A percentile compares a stretch with the other conserved stretches of the same genome.
Evolutionary conservation across 1,140 invertebrate genomes (phyloP).

Genomic region (Gerris buenoi): DNA sequence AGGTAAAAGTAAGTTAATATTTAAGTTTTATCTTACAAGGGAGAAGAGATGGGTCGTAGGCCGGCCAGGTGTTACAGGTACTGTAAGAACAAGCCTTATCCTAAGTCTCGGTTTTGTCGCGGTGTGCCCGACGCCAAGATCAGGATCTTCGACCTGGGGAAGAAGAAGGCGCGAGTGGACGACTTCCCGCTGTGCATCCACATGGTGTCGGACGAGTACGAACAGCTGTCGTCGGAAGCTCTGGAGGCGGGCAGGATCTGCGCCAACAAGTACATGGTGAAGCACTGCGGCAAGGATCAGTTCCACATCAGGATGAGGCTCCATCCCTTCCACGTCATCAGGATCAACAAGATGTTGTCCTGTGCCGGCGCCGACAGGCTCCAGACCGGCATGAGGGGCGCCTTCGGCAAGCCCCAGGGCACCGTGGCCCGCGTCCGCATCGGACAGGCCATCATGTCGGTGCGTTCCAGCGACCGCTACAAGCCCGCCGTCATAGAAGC

Average conservation of each 20-base stretch:
- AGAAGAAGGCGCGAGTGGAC: constrained; percentile 92
- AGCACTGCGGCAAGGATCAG: constrained; percentile 95
- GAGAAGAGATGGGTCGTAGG: too few relatives aligned
- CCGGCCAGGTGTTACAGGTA: too few relatives aligned
- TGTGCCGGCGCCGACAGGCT: constrained; percentile 99
- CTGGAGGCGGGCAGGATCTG: constrained; percentile 98
- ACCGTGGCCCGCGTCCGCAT: constrained; percentile 95
- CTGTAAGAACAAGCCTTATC: constrained; percentile 99
- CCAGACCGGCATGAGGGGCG: constrained; percentile 99
- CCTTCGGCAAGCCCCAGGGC: constrained; percentile 97
- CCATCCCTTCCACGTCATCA: constrained; percentile 98
- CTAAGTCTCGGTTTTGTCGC: constrained; percentile 97
- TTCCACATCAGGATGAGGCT: constrained; percentile 96
- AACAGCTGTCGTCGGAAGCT: constrained; percentile 96
- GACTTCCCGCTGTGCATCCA: constrained; percentile 97
- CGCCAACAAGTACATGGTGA: constrained; percentile 94
- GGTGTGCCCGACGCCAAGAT: constrained; percentile 99
- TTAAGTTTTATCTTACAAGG: too few relatives aligned
- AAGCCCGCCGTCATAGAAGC: constrained; percentile 89
- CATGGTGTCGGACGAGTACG: constrained; percentile 96
- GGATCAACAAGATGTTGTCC: constrained; percentile 99
- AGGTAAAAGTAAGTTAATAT: too few relatives aligned
- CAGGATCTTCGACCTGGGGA: constrained; percentile 96
- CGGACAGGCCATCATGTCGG: constrained; percentile 96
- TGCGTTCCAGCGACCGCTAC: constrained; percentile 84